A percentile compares a stretch with the other conserved stretches of the same genome.
phyloP scores from a whole-genome alignment of 1,140 invertebrate species.

The Drosophila orosa region DNA sequence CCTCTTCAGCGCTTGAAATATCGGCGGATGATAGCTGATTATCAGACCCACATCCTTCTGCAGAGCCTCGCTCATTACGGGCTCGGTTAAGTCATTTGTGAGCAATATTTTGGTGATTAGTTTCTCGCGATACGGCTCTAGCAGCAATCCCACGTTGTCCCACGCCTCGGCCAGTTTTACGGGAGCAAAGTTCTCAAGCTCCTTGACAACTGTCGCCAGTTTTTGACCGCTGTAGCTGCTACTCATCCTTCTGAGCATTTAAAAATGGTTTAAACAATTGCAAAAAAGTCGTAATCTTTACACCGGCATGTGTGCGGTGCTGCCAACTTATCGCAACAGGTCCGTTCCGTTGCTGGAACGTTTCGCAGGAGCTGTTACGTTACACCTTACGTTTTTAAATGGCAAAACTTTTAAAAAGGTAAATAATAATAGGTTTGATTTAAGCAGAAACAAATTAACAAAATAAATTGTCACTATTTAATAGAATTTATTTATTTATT shows the following conservation, averaged over 20 bases:
- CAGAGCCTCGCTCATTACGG: constrained; percentile 94
- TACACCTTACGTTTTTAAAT: neutral
- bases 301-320: constrained; percentile 1
- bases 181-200: constrained; percentile 90
- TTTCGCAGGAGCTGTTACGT: neutral
- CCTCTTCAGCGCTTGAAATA: constrained; percentile 93
- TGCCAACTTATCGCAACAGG: neutral
- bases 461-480: no score
- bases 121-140: constrained; percentile 89
- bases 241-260: constrained; percentile 55
- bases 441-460: neutral
- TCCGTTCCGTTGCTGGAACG: neutral
- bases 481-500: neutral
- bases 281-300: neutral
- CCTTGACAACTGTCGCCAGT: constrained; percentile 86
- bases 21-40: constrained; percentile 97
- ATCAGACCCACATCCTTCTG: constrained; percentile 90
- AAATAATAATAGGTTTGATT: neutral
- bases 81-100: constrained; percentile 97
- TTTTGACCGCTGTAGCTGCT: constrained; percentile 83
- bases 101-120: constrained; percentile 89
- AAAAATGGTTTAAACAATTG: neutral
- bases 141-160: constrained; percentile 97
- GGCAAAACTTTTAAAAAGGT: neutral
- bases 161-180: constrained; percentile 91